phyloP scores from a whole-genome alignment of 2,113 vertebrate species.

The Eulacestoma nigropectus region DNA sequence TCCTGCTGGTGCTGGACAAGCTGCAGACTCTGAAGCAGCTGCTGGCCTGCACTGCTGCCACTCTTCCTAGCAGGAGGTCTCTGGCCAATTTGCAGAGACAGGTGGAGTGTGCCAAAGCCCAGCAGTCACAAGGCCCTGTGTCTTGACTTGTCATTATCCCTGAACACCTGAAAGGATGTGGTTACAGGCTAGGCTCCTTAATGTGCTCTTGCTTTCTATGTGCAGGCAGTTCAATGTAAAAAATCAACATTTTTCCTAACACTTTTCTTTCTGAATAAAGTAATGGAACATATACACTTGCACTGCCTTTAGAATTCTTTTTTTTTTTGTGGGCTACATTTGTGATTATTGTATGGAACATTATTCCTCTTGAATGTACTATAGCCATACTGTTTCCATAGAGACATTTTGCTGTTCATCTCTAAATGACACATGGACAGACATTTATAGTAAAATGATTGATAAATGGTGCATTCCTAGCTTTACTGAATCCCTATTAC shows the following conservation, averaged over 20 bases:
- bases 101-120: background rate
- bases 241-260: background rate
- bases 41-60: background rate
- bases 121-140: background rate
- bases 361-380: background rate
- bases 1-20: background rate
- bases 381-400: slow-evolving; percentile 50
- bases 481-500: background rate
- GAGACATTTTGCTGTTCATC: slow-evolving; percentile 5
- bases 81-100: background rate
- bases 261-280: background rate
- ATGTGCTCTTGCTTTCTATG: background rate
- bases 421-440: background rate
- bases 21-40: background rate
- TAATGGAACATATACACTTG: accelerated
- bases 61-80: background rate
- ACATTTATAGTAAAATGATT: background rate
- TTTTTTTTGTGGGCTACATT: background rate
- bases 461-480: background rate
- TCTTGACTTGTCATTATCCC: background rate
- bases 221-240: background rate
- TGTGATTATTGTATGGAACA: background rate
- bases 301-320: background rate
- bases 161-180: background rate
- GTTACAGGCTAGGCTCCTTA: background rate